A percentile compares a stretch with the other conserved stretches of the same genome.
These are phyloP conservation scores for Chauna torquata DNA, from an alignment of 2,113 vertebrate genomes.

Conservation along the genomic window DNA sequence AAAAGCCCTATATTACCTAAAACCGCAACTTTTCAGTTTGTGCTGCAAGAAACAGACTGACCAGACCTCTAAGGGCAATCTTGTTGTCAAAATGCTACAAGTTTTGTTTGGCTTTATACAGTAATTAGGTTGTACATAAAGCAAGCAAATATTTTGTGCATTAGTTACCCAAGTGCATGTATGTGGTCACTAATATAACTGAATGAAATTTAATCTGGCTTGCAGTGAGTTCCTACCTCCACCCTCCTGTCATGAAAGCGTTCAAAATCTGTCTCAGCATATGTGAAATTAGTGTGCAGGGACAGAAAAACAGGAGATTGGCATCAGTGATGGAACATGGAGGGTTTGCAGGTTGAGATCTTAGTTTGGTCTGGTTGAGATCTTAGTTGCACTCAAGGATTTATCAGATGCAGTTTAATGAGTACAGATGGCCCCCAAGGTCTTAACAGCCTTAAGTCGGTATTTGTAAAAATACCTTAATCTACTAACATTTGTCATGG, in stretches of 20 bases:
- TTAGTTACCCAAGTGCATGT: not conserved
- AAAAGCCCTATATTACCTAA: not conserved
- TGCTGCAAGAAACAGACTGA: not conserved
- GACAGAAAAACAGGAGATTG: not conserved
- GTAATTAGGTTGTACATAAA: not conserved
- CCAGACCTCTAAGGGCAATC: not conserved
- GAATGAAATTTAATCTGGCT: not conserved
- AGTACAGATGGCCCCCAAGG: not conserved
- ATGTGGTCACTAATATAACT: not conserved
- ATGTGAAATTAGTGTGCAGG: not conserved
- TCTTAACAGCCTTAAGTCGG: not conserved
- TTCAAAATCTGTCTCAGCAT: not conserved
- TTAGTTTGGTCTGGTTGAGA: not conserved
- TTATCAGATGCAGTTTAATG: not conserved
- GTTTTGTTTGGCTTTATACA: not conserved
- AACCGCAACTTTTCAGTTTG: not conserved
- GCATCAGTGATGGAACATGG: not conserved
- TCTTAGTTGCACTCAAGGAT: not conserved
- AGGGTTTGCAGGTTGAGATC: no score
- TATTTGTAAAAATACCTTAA: not conserved
- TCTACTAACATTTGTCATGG: not conserved
- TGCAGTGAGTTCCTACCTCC: accelerated
- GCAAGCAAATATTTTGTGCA: not conserved
- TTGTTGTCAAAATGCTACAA: not conserved
- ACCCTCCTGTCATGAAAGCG: accelerated